These are phyloP conservation scores for Saccopteryx bilineata DNA, from an alignment of 2,113 vertebrate genomes.

Conservation along the genomic window DNA sequence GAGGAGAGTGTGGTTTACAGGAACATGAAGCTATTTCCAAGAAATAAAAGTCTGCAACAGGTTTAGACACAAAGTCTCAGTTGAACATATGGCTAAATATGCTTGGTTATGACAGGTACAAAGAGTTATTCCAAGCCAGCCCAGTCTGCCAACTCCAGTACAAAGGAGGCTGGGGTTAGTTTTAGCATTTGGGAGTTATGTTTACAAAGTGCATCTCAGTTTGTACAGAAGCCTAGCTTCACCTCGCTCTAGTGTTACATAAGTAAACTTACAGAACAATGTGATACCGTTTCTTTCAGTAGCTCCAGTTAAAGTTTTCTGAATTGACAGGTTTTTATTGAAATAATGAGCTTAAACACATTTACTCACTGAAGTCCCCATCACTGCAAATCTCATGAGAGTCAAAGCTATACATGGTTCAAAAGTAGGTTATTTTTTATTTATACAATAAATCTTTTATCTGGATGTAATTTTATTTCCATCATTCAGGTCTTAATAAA, in stretches of 20 bases:
- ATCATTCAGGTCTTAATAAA: not conserved
- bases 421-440: not conserved
- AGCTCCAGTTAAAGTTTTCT: not conserved
- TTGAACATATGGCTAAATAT: not conserved
- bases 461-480: not conserved
- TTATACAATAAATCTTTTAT: not conserved
- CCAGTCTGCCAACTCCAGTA: not conserved
- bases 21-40: conserved; percentile 30
- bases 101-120: not conserved
- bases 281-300: not conserved
- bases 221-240: not conserved
- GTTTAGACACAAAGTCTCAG: conserved; percentile 31
- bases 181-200: not conserved
- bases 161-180: not conserved
- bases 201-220: not conserved
- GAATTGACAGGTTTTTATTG: not conserved
- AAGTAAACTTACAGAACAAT: not conserved
- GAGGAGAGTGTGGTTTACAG: conserved; percentile 15
- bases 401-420: not conserved
- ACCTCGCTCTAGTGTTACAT: not conserved
- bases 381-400: not conserved
- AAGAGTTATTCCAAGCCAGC: not conserved
- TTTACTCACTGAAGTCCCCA: not conserved
- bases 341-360: not conserved
- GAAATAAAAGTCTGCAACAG: conserved; percentile 55